phyloP scores from a whole-genome alignment of 1,140 invertebrate species.

The Triops longicaudatus region DNA sequence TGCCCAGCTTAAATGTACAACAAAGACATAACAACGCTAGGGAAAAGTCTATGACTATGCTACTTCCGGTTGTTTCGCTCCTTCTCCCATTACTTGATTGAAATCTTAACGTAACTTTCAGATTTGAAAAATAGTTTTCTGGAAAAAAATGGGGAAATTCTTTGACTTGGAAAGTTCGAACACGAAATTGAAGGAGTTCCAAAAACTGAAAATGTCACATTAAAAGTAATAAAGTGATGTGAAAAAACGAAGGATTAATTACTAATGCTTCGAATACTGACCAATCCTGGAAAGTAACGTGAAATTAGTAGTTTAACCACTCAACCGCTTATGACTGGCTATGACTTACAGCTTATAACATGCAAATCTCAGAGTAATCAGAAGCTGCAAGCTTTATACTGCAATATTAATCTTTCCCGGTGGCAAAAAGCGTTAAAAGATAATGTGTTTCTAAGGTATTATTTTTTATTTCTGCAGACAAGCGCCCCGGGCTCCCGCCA shows the following conservation, averaged over 20 bases:
- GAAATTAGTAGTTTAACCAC: too few relatives aligned
- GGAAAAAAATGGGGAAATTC: neutral
- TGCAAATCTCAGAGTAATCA: too few relatives aligned
- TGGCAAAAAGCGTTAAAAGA: neutral
- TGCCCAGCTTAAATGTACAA: neutral
- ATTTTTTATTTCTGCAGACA: neutral
- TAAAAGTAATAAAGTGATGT: neutral
- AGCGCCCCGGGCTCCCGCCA: constrained; percentile 10
- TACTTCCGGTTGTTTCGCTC: neutral
- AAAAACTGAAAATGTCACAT: neutral
- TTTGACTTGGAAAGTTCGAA: neutral
- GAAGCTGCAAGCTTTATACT: too few relatives aligned
- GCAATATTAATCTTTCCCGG: too few relatives aligned
- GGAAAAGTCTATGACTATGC: neutral
- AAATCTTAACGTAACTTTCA: neutral
- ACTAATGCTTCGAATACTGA: neutral
- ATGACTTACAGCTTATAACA: too few relatives aligned
- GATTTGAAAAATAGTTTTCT: neutral
- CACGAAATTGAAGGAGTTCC: constrained; percentile 11
- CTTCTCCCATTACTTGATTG: neutral
- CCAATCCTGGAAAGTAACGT: too few relatives aligned
- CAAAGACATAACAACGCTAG: neutral
- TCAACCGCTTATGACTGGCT: too few relatives aligned
- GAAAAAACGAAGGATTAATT: neutral
- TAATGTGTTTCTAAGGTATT: neutral